Conservation (phyloP, 2,797 vertebrate genomes). For the Antrozous pallidus region DNA sequence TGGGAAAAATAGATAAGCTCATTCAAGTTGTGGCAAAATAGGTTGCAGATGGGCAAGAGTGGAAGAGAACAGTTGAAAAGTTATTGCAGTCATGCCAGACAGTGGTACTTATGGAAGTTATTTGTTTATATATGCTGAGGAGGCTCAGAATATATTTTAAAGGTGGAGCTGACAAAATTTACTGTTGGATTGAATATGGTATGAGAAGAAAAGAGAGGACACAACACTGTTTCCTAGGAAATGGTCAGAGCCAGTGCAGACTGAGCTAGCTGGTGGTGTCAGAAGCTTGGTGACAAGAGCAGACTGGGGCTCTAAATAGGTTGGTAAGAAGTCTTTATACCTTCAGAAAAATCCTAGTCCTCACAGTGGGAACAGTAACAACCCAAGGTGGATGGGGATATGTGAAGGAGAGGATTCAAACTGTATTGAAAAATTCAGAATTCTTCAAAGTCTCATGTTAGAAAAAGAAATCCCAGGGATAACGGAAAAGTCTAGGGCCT, state of each 20-base stretch:
- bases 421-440: neutral
- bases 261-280: neutral
- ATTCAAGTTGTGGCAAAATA: neutral
- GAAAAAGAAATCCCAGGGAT: neutral
- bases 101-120: neutral
- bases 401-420: neutral
- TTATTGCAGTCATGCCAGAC: neutral
- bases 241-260: neutral
- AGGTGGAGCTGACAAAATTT: neutral
- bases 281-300: neutral
- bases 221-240: neutral
- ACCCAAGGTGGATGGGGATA: neutral
- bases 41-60: neutral
- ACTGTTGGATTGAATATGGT: neutral
- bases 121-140: neutral
- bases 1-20: neutral
- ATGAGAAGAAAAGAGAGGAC: neutral
- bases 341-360: neutral
- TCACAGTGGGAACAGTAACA: neutral
- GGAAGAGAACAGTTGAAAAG: neutral
- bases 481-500: neutral
- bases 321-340: neutral
- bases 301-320: neutral
- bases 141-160: neutral
- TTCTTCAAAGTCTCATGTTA: neutral